Base-by-base conservation (phyloP, 1,140 invertebrate genomes). In the Leptopilina clavipes region DNA sequence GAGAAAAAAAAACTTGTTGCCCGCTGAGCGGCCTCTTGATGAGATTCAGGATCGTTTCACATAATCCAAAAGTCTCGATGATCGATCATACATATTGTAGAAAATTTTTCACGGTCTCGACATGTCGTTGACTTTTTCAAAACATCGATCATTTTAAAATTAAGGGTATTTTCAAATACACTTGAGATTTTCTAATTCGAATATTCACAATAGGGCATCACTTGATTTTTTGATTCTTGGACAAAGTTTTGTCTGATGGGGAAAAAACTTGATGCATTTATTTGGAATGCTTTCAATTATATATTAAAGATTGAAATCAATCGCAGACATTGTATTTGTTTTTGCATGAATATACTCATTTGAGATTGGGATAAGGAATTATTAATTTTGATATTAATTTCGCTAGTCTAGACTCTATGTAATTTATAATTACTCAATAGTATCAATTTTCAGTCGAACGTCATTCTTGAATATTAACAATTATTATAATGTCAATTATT, bases 31-130 rank as follows among this genome's bases (percentile, higher is more conserved):
- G 25, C 59, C 59, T 65, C 59, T 65, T 65, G 59, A 65, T 65
- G 59, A 65, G 59, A 31, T 31, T 22, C 59, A 65, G 22, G 11
- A 65, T 65, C 22, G 59, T 65, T 65, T 65, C 59, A 65, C 59
- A 31, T 65, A 65, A 65, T 65, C 59, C 59, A 65, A 65, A 65
- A 65, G 59, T 65, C 59, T 31, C 22, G 59, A 65, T 65, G 59
- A 65, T 65, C 59, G 59, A 65, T 65, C 59, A 65, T 65, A 65
- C 22, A 25, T 14, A 65, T 31, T 65, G 59, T 31, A 65, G 59
- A 31, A 65, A 31, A 65, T 65, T 65, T 65, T 65, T 65, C 59
- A 65, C 25, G 22, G 59, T 65, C 59, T 31, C 10, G 59, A 31
- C 59, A 65, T 65, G 59, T 65, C 59, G 59, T 65, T 31, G 59